Base-by-base conservation (phyloP, 2,888 invertebrate species). In the Blera fallax region DNA sequence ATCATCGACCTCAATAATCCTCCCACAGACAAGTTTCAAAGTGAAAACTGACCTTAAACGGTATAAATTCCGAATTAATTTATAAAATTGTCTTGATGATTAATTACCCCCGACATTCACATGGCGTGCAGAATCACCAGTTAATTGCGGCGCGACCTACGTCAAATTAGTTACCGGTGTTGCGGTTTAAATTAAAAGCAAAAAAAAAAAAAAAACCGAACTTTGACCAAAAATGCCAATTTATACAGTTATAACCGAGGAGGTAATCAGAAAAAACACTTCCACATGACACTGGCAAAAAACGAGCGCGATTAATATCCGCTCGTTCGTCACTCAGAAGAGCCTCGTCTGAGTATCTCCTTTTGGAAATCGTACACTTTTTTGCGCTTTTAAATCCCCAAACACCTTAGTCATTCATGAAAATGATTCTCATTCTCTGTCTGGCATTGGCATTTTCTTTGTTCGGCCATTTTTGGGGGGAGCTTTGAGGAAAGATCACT, bases 71-170 rank as follows among this genome's bases (percentile, higher is more conserved):
- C 27, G 34, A 73, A 72, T 21, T 48, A 70, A 65, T 64, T 62
- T 65, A 40, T 52, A 52, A 29, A 43, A 21, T 10, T 29, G 24
- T 45, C 11, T 52, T 2, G 78, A 74, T 84, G 73, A 84, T 74
- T 84, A 73, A 79, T 83, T 79, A 69, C 62, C 37, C 14, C 43
- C 24, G 60, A 73, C 74, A 62, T 45, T 69, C 54, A 62, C 48
- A 79, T 74, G 43, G 69, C 72, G 45, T 62, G 73, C 79, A 79
- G 62, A 79, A 84, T 79, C 79, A 84, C 62, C 82, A 77, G 72
- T 82, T 78, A 82, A 82, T 82, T 82, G 65, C 52, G 64, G 24
- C 70, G 67, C 70, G 77, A 50, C 64, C 24, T 24, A 64, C 64
- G 56, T 50, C 56, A 50, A 60, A 21, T 24, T 32, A 21, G 54